Evolutionary conservation across 2,888 invertebrate genomes (phyloP), one percentile per base, ranked within the genome.

Genomic region (Cybosia mesomella): DNA sequence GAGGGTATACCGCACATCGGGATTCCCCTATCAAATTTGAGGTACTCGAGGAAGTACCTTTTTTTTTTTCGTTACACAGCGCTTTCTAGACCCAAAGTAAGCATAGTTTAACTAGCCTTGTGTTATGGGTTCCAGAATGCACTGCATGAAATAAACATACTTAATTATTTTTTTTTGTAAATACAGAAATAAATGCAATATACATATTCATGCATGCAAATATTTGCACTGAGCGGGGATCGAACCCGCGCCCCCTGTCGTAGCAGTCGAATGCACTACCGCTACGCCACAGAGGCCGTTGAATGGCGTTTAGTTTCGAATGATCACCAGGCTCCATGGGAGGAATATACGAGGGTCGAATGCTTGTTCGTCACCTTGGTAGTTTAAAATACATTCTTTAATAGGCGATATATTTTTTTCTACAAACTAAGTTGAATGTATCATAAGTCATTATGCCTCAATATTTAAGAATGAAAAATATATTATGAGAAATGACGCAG

Each of bases 401-500:
- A 49, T 49, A 49, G 18, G 43, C 43, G 43, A 49, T 49, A 43
- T 43, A 18, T 5, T 43, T 43, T 49, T 49, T 49, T 49, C 1
- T 49, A 49, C 49, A 49, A n/a, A n/a, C 49, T 9, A 18, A 49
- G 49, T 49, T 49, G n/a, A 49, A 49, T 49, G 49, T 49, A 49
- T 49, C 49, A 49, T 49, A 49, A 49, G 49, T n/a, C 49, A 49
- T 49, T 49, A 49, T 0, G 49, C 49, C n/a, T 49, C 15, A 49
- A 49, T 49, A 49, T 39, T 59, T 24, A 43, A 22, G 1, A 43
- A 43, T 22, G n/a, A 60, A n/a, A 60, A n/a, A 24, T 62, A 63
- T 36, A 55, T 54, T 54, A 22, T 15, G 15, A 36, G 18, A n/a
- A 8, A 49, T 22, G 15, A 39, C 36, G 39, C 24, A 49, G 49